Evolutionary conservation across 2,888 invertebrate species (phyloP).

Genomic region (Caradrina kadenii): DNA sequence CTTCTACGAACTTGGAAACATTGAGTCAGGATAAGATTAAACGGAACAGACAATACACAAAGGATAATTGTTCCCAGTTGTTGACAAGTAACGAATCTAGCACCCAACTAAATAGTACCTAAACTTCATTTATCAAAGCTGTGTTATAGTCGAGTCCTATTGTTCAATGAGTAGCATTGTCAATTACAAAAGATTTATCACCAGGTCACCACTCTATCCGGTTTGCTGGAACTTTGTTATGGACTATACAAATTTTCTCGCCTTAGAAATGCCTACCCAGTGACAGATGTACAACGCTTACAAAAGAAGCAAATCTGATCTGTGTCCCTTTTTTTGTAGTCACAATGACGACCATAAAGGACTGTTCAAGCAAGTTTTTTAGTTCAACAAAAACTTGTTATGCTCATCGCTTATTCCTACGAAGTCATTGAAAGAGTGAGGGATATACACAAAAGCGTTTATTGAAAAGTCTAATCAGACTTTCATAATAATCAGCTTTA

Average conservation of each 20-base stretch:
- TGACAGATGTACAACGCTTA: conserved; percentile 67
- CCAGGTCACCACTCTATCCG: conserved; percentile 44
- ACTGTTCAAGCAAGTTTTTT: conserved; percentile 63
- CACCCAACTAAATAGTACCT: conserved; percentile 41
- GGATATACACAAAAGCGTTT: conserved; percentile 30
- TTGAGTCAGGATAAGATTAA: conserved; percentile 37
- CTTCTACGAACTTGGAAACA: conserved; percentile 35
- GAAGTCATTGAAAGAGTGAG: conserved; percentile 53
- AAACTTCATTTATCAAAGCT: conserved; percentile 45
- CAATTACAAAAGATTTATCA: conserved; percentile 56
- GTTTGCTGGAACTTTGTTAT: conserved; percentile 35
- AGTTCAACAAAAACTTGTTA: conserved; percentile 46
- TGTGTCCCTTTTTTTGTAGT: conserved; percentile 59
- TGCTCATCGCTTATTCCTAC: conserved; percentile 38
- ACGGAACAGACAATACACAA: conserved; percentile 34
- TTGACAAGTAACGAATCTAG: conserved; percentile 42
- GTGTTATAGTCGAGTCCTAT: conserved; percentile 28
- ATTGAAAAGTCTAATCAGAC: conserved; percentile 46
- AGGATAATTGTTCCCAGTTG: conserved; percentile 31
- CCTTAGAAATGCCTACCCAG: conserved; percentile 67
- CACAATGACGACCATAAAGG: conserved; percentile 65
- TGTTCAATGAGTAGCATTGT: conserved; percentile 45
- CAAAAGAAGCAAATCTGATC: conserved; percentile 71
- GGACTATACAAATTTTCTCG: conserved; percentile 55
- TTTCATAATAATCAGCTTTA: conserved; percentile 17